phyloP scores from a whole-genome alignment of 2,113 vertebrate species.

The Lathamus discolor region DNA sequence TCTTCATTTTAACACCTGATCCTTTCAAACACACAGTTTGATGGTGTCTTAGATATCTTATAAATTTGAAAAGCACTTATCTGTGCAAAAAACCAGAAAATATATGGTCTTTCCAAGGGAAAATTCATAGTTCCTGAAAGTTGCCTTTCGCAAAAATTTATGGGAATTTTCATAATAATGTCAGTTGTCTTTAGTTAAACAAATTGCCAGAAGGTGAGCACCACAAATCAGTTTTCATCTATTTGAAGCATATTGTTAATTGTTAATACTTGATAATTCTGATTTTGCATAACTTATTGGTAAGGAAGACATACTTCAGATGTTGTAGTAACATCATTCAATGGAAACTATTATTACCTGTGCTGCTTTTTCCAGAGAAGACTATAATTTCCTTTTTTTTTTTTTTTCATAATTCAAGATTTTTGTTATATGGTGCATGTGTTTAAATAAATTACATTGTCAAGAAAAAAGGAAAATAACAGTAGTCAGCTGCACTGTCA shows the following conservation, averaged over 20 bases:
- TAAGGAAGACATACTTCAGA: background rate
- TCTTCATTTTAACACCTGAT: background rate
- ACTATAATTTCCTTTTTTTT: background rate
- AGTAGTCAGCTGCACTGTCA: background rate
- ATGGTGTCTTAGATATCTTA: background rate
- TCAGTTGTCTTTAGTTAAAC: conserved; percentile 26
- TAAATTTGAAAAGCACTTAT: background rate
- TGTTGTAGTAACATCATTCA: background rate
- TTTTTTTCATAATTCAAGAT: background rate
- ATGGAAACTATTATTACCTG: background rate
- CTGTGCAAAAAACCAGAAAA: background rate
- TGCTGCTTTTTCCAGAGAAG: background rate
- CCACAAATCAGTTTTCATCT: background rate
- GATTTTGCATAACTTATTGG: background rate
- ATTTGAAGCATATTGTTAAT: conserved; percentile 28
- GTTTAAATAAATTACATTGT: background rate
- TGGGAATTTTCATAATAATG: background rate
- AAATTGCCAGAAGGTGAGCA: background rate
- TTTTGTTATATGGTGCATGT: background rate
- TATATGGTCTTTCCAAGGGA: background rate
- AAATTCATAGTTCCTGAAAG: background rate
- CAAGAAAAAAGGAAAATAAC: background rate
- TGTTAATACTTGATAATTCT: background rate
- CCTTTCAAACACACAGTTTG: background rate
- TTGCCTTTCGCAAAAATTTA: background rate